A percentile compares a stretch with the other conserved stretches of the same genome.
Conservation (phyloP, 64 coral and sea anemone genomes). For the Montipora capricornis region DNA sequence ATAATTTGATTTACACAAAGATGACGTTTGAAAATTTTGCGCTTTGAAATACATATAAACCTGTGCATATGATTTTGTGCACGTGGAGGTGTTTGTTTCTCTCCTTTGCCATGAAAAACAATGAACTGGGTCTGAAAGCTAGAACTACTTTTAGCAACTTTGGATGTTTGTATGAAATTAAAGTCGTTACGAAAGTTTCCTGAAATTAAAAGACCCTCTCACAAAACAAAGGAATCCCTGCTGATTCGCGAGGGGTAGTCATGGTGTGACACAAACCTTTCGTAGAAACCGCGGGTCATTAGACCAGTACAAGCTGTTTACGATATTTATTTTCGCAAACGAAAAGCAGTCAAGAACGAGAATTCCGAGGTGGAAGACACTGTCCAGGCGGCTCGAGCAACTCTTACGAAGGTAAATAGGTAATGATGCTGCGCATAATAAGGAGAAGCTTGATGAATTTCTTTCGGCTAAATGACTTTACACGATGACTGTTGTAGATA, state of each 20-base stretch:
- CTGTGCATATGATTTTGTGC: background rate
- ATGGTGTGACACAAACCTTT: background rate
- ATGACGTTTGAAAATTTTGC: background rate
- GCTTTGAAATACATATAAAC: background rate
- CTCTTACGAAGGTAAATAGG: background rate
- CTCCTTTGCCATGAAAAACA: background rate
- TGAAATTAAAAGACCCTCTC: background rate
- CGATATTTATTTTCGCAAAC: background rate
- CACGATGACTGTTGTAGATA: no score
- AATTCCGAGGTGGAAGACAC: background rate
- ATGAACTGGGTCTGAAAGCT: background rate
- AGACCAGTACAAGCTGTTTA: background rate
- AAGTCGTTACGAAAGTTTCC: background rate
- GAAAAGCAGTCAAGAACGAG: background rate
- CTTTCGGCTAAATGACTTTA: no score
- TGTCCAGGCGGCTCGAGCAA: background rate
- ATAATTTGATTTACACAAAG: background rate
- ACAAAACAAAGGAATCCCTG: background rate
- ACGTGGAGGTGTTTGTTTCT: background rate
- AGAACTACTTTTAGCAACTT: background rate
- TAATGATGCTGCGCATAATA: no score
- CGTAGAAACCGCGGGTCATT: background rate
- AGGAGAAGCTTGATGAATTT: no score
- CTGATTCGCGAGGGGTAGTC: background rate
- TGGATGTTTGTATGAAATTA: background rate